Evolutionary conservation across 2,888 invertebrate species (phyloP), one percentile per base, ranked within the genome.

Genomic region (Hirtodrosophila trivittata): DNA sequence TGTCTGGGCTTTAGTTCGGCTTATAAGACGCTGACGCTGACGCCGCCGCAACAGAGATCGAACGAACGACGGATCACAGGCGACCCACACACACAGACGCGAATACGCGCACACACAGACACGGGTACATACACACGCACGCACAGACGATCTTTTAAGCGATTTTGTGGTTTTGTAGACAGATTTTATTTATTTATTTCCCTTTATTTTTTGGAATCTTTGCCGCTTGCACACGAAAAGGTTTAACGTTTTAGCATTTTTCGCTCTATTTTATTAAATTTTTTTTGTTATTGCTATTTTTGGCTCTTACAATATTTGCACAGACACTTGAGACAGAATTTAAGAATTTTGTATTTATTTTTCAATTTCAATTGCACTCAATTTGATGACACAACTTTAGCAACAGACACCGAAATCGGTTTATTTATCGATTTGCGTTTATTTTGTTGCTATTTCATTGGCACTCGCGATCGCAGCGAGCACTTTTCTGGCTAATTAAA

Each of bases 141-240:
- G 58, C 46, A 41, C 35, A 75, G 66, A 74, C 65, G 65, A 77
- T 86, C 50, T 67, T 78, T 85, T 50, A 75, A 66, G 58, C 68
- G 68, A 80, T 81, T 86, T 84, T 85, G 83, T 86, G 82, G 75
- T 81, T 77, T 80, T 84, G 62, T 62, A 59, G 66, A 66, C 67
- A 74, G 66, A 65, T 75, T 71, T 66, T 30, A 38, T 21, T 21
- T 21, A 21, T 21, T 21, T 21, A 21, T 21, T 3, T n/a, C n/a
- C n/a, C n/a, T n/a, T 21, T 21, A 21, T 21, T 21, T 21, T 21
- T 21, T n/a, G n/a, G 38, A 58, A 50, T 75, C 55, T 59, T 60
- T 57, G 35, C 45, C 49, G 32, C 10, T 54, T 30, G 13, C 14
- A 21, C 37, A 30, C 49, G n/a, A 59, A 54, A 56, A 43, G 54